Percentiles rank a stretch among this genome's conserved stretches.
phyloP scores from a whole-genome alignment of 2,888 invertebrate genomes.

The Tricholauxania praeusta region DNA sequence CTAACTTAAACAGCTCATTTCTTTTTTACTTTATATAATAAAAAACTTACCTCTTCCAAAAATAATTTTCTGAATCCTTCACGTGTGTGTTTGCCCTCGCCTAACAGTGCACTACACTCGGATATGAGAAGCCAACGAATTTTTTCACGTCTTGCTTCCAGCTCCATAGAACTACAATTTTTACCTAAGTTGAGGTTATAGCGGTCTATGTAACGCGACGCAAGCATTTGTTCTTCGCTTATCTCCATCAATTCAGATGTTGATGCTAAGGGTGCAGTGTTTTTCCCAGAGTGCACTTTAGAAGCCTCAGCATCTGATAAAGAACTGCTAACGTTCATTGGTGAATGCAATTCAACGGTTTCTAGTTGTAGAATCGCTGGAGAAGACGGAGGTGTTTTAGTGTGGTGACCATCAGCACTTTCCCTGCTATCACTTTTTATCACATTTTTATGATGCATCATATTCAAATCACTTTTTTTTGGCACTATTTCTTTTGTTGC shows the following conservation, averaged over 20 bases:
- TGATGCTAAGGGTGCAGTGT: conserved; percentile 28
- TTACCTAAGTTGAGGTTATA: conserved; percentile 66
- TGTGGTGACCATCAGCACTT: background rate
- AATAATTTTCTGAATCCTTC: conserved; percentile 67
- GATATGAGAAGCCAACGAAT: conserved; percentile 68
- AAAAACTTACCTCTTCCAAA: conserved; percentile 63
- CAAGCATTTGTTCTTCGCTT: conserved; percentile 57
- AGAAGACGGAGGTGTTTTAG: background rate
- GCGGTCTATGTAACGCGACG: conserved; percentile 59
- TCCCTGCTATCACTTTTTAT: conserved; percentile 13
- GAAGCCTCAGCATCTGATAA: background rate
- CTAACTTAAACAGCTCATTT: background rate
- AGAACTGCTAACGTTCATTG: too few species aligned
- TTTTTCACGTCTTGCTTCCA: conserved; percentile 67
- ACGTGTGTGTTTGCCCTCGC: conserved; percentile 67
- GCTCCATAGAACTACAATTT: conserved; percentile 67
- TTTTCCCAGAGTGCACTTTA: conserved; percentile 44
- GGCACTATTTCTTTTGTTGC: conserved; percentile 1
- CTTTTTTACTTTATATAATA: background rate
- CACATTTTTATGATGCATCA: conserved; percentile 9
- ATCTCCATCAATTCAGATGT: conserved; percentile 56
- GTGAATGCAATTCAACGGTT: conserved; percentile 6
- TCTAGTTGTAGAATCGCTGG: conserved; percentile 21
- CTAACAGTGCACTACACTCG: conserved; percentile 66
- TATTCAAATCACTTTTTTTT: background rate